Evolutionary conservation across 2,113 vertebrate genomes (phyloP), one percentile per base, ranked within the genome.

Genomic region (Podarcis cretensis): DNA sequence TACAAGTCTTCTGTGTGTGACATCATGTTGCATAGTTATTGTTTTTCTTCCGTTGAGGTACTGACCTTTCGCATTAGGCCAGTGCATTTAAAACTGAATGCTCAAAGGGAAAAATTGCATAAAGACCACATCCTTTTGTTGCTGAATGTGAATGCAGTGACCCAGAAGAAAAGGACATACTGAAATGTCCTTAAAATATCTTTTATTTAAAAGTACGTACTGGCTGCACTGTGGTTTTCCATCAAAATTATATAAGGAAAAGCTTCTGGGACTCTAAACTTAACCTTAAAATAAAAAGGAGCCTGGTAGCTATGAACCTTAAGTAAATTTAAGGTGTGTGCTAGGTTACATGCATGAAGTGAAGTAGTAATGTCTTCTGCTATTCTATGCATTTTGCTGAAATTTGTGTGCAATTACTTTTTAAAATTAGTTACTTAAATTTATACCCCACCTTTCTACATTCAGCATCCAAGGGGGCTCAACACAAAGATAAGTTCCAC

Each of bases 111-210:
- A 89, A 88, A 0, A 0, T 30, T 85, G 75, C 85, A 86, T 85
- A 85, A 92, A 93, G 86, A 73, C 87, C 93, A 5, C 81, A 93
- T 85, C 74, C 89, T 89, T 91, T 88, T 85, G 73, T 92, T 93
- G 85, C 81, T 89, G 86, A 59, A 14, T 79, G 40, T 48, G n/a
- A 87, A 23, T 0, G 1, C 32, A n/a, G 75, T 93, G 95, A 94
- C 87, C 91, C 92, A 95, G 86, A 95, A 94, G 81, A 74, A 89
- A 89, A 91, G 57, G 87, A 0, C 76, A 79, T 90, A 92, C 81
- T 87, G 90, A 32, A 91, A 89, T 89, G 90, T 90, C 91, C 91
- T 94, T 79, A 94, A 94, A 95, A 91, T 90, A 85, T 88, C 84
- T 94, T 84, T 81, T 82, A 25, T 76, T 69, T 4, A 7, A 63